A percentile compares a stretch with the other conserved stretches of the same genome.
These are phyloP conservation scores for Lithosia quadra DNA, from an alignment of 2,888 invertebrate species.

Conservation along the genomic window DNA sequence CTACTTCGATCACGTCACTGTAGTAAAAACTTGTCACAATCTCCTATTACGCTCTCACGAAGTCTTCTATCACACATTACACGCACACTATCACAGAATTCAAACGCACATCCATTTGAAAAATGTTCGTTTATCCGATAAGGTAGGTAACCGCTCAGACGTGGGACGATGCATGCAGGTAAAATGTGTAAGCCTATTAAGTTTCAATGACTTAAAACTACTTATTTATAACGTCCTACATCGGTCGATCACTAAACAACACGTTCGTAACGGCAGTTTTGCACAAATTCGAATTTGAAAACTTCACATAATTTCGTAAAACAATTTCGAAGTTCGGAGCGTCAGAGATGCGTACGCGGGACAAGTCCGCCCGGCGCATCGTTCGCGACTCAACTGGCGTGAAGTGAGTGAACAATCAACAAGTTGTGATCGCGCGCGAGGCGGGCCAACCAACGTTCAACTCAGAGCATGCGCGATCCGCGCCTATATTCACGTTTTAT, in stretches of 20 bases:
- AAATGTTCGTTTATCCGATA: conserved; percentile 86
- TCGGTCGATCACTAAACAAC: conserved; percentile 69
- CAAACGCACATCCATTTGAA: conserved; percentile 86
- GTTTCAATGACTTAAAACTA: conserved; percentile 84
- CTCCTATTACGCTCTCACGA: conserved; percentile 73
- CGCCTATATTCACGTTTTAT: conserved; percentile 70
- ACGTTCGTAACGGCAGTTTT: conserved; percentile 69
- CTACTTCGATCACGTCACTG: conserved; percentile 78
- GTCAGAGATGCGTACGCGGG: conserved; percentile 66
- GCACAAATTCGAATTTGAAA: conserved; percentile 73
- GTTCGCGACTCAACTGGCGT: conserved; percentile 78
- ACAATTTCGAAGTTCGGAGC: conserved; percentile 81
- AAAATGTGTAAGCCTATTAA: conserved; percentile 83
- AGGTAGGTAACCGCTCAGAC: conserved; percentile 81
- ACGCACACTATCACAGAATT: conserved; percentile 84
- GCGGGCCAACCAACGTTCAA: conserved; percentile 67
- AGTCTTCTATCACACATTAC: conserved; percentile 77
- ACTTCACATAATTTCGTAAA: conserved; percentile 85
- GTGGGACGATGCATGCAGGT: conserved; percentile 85
- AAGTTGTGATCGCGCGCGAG: conserved; percentile 79
- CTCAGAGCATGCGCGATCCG: conserved; percentile 80
- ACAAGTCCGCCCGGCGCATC: conserved; percentile 82
- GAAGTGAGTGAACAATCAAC: conserved; percentile 86
- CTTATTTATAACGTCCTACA: conserved; percentile 66
- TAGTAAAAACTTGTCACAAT: conserved; percentile 80